These are phyloP conservation scores for Rostratula benghalensis DNA, from an alignment of 2,113 vertebrate species.

Conservation along the genomic window DNA sequence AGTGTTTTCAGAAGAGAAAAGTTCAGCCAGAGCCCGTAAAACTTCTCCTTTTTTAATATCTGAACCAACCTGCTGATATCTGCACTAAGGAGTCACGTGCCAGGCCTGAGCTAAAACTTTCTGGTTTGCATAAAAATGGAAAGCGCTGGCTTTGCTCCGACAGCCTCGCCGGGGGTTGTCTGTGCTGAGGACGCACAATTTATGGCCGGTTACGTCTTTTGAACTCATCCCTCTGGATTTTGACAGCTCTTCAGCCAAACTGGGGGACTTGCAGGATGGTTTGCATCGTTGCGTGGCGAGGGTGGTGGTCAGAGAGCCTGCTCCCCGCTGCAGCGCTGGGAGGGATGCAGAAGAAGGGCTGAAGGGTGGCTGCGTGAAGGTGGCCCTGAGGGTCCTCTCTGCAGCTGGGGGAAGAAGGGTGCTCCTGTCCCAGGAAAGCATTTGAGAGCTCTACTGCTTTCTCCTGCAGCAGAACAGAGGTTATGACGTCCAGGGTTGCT, in stretches of 20 bases:
- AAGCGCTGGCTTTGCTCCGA: not conserved
- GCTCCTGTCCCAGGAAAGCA: not conserved
- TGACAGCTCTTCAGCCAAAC: not conserved
- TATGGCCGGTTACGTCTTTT: not conserved
- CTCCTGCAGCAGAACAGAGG: not conserved
- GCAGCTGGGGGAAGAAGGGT: not conserved
- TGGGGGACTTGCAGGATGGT: rapidly evolving
- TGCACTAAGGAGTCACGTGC: not conserved
- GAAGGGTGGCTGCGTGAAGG: not conserved
- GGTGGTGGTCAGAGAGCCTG: rapidly evolving
- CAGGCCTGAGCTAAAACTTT: not conserved
- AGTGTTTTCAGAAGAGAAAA: not conserved
- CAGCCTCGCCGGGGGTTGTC: not conserved
- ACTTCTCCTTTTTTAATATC: not conserved
- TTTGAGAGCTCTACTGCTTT: not conserved
- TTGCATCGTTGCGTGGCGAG: not conserved
- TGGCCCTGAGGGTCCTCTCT: not conserved
- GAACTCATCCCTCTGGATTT: not conserved
- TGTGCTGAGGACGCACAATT: not conserved
- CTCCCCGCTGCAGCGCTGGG: not conserved
- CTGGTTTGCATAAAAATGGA: not conserved
- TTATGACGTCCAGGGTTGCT: not conserved
- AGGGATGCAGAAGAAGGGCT: not conserved
- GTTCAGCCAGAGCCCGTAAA: not conserved
- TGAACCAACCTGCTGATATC: not conserved